Evolutionary conservation across 2,888 invertebrate genomes (phyloP).

Genomic region (Stegana nigrithorax): DNA sequence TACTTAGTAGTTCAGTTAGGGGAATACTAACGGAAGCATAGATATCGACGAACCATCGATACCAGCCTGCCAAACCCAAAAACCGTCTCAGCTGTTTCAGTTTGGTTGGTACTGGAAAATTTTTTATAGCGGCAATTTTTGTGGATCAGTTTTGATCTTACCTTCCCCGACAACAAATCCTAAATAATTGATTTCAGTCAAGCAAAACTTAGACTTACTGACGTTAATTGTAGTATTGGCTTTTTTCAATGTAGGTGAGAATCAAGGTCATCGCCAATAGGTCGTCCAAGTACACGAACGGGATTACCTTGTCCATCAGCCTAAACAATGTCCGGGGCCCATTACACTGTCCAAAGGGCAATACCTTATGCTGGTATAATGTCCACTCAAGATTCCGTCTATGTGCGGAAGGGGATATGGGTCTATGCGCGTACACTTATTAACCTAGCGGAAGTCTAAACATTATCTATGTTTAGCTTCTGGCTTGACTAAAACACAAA

Average conservation of each 20-base stretch:
- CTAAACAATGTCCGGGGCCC: slow-evolving; percentile 27
- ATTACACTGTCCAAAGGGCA: slow-evolving; percentile 33
- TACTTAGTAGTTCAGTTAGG: too few species aligned
- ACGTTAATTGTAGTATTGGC: slow-evolving; percentile 27
- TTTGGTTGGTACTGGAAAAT: too few species aligned
- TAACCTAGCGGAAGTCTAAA: slow-evolving; percentile 46
- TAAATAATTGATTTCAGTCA: slow-evolving; percentile 27
- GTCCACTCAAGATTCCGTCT: slow-evolving; percentile 37
- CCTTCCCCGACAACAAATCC: slow-evolving; percentile 20
- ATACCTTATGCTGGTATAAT: slow-evolving; percentile 24
- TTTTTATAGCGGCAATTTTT: too few species aligned
- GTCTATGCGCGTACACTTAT: slow-evolving; percentile 39
- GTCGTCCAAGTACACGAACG: slow-evolving; percentile 32
- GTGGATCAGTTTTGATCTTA: too few species aligned
- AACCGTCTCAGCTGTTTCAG: too few species aligned
- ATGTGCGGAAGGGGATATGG: slow-evolving; percentile 29
- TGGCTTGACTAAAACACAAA: neutral
- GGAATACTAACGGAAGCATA: too few species aligned
- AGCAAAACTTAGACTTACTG: slow-evolving; percentile 26
- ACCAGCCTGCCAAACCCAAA: too few species aligned
- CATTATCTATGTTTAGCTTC: slow-evolving; percentile 32
- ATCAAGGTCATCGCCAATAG: slow-evolving; percentile 23
- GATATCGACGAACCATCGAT: too few species aligned
- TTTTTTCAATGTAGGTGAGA: slow-evolving; percentile 11
- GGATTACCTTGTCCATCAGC: slow-evolving; percentile 21